These are phyloP conservation scores for Drosophila atripex DNA, from an alignment of 2,888 invertebrate genomes.

Conservation along the genomic window DNA sequence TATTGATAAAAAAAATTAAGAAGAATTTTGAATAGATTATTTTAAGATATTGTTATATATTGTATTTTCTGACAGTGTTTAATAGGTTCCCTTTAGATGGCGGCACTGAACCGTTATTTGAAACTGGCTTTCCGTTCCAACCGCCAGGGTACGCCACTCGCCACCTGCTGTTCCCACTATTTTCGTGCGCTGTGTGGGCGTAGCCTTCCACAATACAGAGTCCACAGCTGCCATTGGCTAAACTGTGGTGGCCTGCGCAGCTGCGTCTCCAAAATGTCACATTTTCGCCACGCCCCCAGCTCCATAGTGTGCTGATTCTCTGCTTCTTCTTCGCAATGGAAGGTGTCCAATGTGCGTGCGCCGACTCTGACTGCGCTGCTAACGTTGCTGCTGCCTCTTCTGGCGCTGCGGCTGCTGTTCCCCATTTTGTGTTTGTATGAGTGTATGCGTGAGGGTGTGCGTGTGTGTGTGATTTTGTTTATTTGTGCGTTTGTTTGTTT, in stretches of 20 bases:
- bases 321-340: neutral
- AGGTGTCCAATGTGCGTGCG: constrained; percentile 1
- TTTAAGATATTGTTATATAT: neutral
- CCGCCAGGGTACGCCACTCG: neutral
- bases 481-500: constrained; percentile 38
- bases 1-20: too few relatives aligned
- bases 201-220: neutral
- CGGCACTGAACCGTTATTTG: neutral
- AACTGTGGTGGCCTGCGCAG: neutral
- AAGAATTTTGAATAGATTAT: neutral
- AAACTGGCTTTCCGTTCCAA: neutral
- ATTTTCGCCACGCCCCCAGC: neutral
- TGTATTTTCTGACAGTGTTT: neutral
- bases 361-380: neutral
- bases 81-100: neutral
- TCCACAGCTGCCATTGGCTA: constrained; percentile 5
- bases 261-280: constrained; percentile 1
- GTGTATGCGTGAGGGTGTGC: constrained; percentile 12
- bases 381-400: neutral
- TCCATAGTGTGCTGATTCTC: neutral
- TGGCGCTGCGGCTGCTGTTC: neutral
- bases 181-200: constrained; percentile 11
- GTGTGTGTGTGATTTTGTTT: constrained; percentile 18
- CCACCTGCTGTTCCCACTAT: constrained; percentile 12
- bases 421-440: constrained; percentile 9